Evolutionary conservation across 2,113 vertebrate genomes (phyloP).

Genomic region (Parus major): DNA sequence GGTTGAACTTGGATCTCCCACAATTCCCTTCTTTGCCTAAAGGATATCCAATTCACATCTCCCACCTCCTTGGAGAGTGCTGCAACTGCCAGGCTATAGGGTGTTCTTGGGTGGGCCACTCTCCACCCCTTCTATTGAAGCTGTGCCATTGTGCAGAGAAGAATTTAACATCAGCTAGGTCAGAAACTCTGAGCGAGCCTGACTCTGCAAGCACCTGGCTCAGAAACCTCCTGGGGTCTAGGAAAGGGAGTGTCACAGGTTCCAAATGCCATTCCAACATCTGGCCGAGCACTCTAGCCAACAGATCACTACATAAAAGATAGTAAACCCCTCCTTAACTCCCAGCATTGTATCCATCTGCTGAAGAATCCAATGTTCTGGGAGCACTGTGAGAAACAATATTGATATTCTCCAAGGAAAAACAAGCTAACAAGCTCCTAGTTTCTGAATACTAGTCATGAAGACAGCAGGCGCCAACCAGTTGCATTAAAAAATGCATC

Average conservation of each 20-base stretch:
- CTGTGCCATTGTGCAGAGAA: constrained; percentile 53
- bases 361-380: background rate
- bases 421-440: background rate
- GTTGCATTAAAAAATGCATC: background rate
- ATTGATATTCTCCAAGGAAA: background rate
- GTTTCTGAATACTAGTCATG: background rate
- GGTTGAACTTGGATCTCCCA: constrained; percentile 63
- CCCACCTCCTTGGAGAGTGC: constrained; percentile 59
- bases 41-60: constrained; percentile 60
- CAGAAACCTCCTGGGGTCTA: background rate
- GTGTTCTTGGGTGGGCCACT: constrained; percentile 68
- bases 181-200: background rate
- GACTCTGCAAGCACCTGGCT: constrained; percentile 15
- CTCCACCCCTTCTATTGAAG: constrained; percentile 64
- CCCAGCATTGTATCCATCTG: background rate
- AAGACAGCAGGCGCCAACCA: background rate
- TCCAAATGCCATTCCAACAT: background rate
- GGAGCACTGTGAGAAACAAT: background rate
- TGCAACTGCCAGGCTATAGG: constrained; percentile 52
- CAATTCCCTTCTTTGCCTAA: constrained; percentile 63
- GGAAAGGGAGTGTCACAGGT: background rate
- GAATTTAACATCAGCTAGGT: constrained; percentile 56
- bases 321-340: background rate
- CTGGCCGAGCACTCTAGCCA: background rate
- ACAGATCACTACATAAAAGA: background rate